phyloP scores from a whole-genome alignment of 1,140 invertebrate species.

The Lepidurus couesii region DNA sequence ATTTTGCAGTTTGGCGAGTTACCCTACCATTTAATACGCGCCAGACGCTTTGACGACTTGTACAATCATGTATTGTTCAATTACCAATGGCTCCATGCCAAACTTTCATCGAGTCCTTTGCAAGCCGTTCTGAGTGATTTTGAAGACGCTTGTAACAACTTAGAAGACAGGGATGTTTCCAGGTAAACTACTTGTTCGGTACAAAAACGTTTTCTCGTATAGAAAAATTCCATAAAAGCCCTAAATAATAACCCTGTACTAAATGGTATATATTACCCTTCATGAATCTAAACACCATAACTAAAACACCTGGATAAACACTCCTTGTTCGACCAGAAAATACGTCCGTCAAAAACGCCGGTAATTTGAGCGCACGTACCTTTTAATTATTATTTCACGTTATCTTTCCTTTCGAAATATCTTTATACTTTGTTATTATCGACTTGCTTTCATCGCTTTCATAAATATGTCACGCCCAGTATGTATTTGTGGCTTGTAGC shows the following conservation, averaged over 20 bases:
- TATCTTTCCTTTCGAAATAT: neutral
- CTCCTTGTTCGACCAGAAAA: neutral
- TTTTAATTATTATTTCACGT: neutral
- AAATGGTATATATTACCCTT: neutral
- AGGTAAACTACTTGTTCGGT: conserved; percentile 50
- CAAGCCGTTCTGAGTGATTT: conserved; percentile 92
- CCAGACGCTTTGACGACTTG: conserved; percentile 83
- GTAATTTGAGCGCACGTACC: neutral
- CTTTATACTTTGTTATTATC: too few species aligned
- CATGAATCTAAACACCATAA: neutral
- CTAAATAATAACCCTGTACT: neutral
- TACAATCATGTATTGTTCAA: conserved; percentile 93
- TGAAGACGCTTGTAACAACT: conserved; percentile 82
- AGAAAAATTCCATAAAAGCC: neutral
- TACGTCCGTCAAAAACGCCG: conserved; percentile 8
- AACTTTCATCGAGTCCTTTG: conserved; percentile 87
- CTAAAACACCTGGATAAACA: neutral
- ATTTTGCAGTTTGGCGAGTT: conserved; percentile 78
- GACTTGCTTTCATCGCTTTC: too few species aligned
- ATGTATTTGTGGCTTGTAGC: too few species aligned
- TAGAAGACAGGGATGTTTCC: conserved; percentile 74
- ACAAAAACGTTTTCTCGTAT: neutral
- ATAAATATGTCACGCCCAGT: too few species aligned
- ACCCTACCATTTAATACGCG: conserved; percentile 86
- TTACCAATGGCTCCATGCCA: conserved; percentile 95